Percentiles rank a stretch among this genome's conserved stretches.
These are phyloP conservation scores for Campopleginae sp. DNA, from an alignment of 2,888 invertebrate species.

Conservation along the genomic window DNA sequence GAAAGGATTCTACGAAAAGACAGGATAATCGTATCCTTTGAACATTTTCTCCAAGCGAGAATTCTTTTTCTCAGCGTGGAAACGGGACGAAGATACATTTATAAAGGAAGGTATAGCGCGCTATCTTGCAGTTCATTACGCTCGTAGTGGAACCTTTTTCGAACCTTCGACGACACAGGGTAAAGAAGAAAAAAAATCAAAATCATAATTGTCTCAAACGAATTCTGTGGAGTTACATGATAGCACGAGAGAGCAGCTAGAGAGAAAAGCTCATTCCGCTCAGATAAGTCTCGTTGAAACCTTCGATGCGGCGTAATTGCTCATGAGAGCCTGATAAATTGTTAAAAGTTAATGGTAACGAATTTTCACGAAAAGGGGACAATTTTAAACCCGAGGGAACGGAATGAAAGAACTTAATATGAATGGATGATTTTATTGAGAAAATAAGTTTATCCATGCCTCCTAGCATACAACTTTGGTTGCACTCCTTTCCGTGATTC, in stretches of 20 bases:
- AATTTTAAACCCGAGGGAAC: slow-evolving; percentile 27
- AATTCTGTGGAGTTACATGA: slow-evolving; percentile 38
- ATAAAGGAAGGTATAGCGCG: slow-evolving; percentile 8
- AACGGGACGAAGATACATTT: slow-evolving; percentile 6
- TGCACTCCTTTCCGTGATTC: neutral
- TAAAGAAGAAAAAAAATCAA: slow-evolving; percentile 13
- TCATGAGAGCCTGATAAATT: slow-evolving; percentile 62
- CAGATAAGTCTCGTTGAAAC: slow-evolving; percentile 54
- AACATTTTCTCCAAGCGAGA: slow-evolving; percentile 1
- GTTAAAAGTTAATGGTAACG: slow-evolving; percentile 24
- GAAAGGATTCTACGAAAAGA: slow-evolving; percentile 43
- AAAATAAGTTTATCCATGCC: slow-evolving; percentile 40
- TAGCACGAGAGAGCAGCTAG: neutral
- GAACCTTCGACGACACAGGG: slow-evolving; percentile 26
- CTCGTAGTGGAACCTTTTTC: slow-evolving; percentile 30
- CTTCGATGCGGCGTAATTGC: slow-evolving; percentile 58
- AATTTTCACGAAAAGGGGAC: slow-evolving; percentile 41
- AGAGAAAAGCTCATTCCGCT: slow-evolving; percentile 47
- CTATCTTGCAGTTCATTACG: slow-evolving; percentile 53
- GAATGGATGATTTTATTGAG: slow-evolving; percentile 13
- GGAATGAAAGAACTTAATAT: slow-evolving; percentile 26
- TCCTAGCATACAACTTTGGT: slow-evolving; percentile 34
- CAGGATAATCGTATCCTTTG: slow-evolving; percentile 44
- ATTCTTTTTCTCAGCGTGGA: slow-evolving; percentile 12
- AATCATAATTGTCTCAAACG: slow-evolving; percentile 50